phyloP scores from a whole-genome alignment of 2,888 invertebrate species.

The Meliscaeva auricollis region DNA sequence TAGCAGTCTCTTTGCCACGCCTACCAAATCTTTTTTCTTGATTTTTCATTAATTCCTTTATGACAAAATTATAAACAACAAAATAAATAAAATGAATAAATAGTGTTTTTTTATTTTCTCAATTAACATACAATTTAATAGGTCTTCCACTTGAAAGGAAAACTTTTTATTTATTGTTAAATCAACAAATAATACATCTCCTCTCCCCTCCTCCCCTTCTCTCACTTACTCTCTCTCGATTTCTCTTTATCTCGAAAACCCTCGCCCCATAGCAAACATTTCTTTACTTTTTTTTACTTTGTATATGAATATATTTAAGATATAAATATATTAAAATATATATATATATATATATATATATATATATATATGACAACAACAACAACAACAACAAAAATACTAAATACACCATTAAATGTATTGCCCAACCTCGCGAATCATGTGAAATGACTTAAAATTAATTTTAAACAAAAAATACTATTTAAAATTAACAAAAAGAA shows the following conservation, averaged over 20 bases:
- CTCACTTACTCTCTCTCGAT: neutral
- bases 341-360: constrained; percentile 37
- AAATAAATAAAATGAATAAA: neutral
- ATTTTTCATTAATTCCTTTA: neutral
- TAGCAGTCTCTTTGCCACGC: constrained; percentile 29
- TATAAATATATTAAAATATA: too few relatives aligned
- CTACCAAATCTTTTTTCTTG: neutral
- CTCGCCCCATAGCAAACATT: constrained; percentile 35
- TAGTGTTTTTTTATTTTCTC: neutral
- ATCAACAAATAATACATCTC: neutral
- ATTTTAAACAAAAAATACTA: constrained; percentile 63
- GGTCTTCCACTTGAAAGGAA: constrained; percentile 64
- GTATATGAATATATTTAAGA: constrained; percentile 16
- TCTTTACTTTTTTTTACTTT: constrained; percentile 35
- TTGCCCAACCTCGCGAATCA: constrained; percentile 79
- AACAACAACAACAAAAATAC: constrained; percentile 8
- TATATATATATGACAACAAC: constrained; percentile 39
- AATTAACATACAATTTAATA: neutral
- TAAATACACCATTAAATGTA: constrained; percentile 62
- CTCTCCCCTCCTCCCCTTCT: neutral
- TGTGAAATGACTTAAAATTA: constrained; percentile 77
- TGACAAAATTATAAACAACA: neutral
- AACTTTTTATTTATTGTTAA: constrained; percentile 31
- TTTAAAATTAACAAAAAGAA: constrained; percentile 41
- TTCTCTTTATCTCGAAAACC: constrained; percentile 9